These are phyloP conservation scores for Dreissena rostriformis DNA, from an alignment of 1,140 invertebrate species.

Conservation along the genomic window DNA sequence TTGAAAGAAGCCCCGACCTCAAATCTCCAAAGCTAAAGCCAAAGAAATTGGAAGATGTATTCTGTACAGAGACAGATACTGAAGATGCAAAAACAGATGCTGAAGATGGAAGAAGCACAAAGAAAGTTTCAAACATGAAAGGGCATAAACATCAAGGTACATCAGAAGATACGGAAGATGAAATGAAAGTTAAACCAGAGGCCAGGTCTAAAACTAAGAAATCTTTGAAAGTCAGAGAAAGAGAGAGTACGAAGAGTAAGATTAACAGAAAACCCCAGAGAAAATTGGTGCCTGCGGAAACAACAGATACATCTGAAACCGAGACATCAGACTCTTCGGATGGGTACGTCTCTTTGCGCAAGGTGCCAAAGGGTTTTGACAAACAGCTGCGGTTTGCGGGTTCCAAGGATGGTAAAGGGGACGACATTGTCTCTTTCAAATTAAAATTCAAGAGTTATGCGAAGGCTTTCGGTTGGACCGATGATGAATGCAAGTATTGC, in stretches of 20 bases:
- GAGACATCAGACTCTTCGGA: background rate
- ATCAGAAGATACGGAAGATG: background rate
- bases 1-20: background rate
- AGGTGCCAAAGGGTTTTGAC: constrained; percentile 29
- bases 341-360: background rate
- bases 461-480: constrained; percentile 5
- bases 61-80: background rate
- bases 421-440: constrained; percentile 11
- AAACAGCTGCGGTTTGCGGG: background rate
- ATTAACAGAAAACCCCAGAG: background rate
- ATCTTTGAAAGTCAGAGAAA: too few species aligned
- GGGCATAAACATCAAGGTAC: background rate
- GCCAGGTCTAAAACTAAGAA: background rate
- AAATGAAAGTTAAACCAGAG: background rate
- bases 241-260: background rate
- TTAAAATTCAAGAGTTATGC: constrained; percentile 22
- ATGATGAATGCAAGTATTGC: constrained; percentile 2
- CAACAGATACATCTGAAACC: background rate
- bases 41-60: background rate
- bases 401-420: constrained; percentile 8
- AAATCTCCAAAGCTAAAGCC: background rate
- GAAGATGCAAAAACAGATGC: background rate
- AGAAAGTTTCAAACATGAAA: background rate
- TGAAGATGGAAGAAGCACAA: background rate
- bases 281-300: background rate